phyloP scores from a whole-genome alignment of 2,888 invertebrate species.

The Pogonocherus hispidulus region DNA sequence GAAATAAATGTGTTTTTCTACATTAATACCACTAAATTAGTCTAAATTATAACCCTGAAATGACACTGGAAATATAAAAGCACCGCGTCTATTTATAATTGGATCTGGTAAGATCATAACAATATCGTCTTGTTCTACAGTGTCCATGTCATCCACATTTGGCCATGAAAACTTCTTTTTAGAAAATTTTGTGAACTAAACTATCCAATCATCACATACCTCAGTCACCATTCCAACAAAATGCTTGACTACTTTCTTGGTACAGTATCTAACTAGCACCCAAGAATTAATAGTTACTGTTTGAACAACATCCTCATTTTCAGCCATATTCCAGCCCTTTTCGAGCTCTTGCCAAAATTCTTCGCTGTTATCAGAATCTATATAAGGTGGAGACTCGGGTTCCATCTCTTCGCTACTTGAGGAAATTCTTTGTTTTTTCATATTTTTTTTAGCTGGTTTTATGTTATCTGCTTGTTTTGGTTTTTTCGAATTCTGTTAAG shows the following conservation, averaged over 20 bases:
- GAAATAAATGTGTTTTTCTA: not conserved
- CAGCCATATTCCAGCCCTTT: constrained; percentile 12
- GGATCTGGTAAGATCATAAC: constrained; percentile 42
- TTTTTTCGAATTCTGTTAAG: constrained; percentile 37
- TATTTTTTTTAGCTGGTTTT: constrained; percentile 32
- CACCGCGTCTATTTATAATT: constrained; percentile 35
- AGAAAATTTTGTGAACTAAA: constrained; percentile 30
- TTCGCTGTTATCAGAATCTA: constrained; percentile 38
- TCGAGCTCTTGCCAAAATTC: constrained; percentile 26
- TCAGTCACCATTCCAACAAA: constrained; percentile 28
- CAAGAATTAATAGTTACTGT: constrained; percentile 30
- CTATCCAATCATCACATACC: constrained; percentile 16
- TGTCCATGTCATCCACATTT: constrained; percentile 26
- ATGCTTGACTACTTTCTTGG: constrained; percentile 30
- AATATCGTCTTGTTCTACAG: constrained; percentile 39
- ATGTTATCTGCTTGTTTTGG: constrained; percentile 12
- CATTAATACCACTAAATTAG: not conserved
- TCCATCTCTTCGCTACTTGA: constrained; percentile 36
- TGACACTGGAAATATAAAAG: constrained; percentile 24
- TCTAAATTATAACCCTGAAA: constrained; percentile 16
- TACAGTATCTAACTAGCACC: constrained; percentile 31
- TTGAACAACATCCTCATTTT: constrained; percentile 32
- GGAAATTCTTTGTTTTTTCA: constrained; percentile 24
- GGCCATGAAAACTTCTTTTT: constrained; percentile 37
- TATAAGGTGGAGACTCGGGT: constrained; percentile 30